phyloP scores from a whole-genome alignment of 2,113 vertebrate genomes.

The Cathartes aura region DNA sequence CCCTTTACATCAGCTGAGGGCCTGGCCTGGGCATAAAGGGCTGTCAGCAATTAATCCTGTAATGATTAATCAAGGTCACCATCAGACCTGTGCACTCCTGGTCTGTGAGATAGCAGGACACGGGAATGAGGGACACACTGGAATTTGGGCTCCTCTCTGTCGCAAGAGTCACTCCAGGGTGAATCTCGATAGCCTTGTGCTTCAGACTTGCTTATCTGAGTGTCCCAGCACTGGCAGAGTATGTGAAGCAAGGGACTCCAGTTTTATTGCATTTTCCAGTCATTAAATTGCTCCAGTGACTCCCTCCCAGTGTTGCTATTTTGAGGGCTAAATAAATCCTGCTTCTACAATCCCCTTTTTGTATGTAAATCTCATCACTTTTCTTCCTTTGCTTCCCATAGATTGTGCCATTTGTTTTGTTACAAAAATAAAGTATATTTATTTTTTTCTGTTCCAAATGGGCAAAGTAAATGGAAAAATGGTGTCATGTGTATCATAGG shows the following conservation, averaged over 20 bases:
- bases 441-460: background rate
- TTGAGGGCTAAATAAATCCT: constrained; percentile 16
- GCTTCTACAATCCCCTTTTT: background rate
- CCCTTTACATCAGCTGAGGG: background rate
- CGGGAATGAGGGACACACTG: background rate
- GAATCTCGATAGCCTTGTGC: background rate
- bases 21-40: background rate
- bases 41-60: background rate
- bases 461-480: background rate
- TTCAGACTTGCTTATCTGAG: background rate
- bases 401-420: background rate
- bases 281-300: background rate
- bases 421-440: background rate
- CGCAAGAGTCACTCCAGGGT: background rate
- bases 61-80: constrained; percentile 24
- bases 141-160: background rate
- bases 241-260: rapidly evolving
- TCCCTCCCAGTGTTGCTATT: background rate
- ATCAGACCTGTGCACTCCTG: background rate
- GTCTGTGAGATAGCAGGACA: background rate
- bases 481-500: background rate
- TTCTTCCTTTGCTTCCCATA: background rate
- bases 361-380: background rate
- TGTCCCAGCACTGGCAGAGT: background rate
- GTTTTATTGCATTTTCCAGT: background rate